Conservation (phyloP, 30 jellyfish, hydroid and myxozoan genomes). For the Hydractinia echinata region DNA sequence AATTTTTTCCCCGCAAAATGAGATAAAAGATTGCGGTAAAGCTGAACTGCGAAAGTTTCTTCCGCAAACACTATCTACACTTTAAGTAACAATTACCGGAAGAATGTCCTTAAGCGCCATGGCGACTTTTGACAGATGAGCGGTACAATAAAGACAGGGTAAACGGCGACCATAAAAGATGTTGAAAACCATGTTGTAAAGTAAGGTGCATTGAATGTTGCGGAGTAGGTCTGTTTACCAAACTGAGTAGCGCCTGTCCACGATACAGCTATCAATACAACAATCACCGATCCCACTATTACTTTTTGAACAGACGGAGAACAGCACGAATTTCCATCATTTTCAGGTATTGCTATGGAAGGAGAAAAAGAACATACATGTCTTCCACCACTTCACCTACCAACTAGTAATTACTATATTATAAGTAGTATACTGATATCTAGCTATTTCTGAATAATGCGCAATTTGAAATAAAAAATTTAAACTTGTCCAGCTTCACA, state of each 20-base stretch:
- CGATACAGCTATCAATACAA: constrained; percentile 64
- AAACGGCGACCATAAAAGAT: constrained; percentile 51
- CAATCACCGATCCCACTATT: constrained; percentile 51
- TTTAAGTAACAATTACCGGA: constrained; percentile 31
- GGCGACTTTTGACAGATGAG: constrained; percentile 64
- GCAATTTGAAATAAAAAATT: too few species aligned
- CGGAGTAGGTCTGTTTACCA: constrained; percentile 63
- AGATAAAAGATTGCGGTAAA: too few species aligned
- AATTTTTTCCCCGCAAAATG: too few species aligned
- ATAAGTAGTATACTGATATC: too few species aligned
- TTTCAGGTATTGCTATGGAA: too few species aligned
- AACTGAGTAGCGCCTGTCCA: constrained; percentile 81
- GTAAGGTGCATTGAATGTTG: constrained; percentile 65
- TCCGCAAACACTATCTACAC: too few species aligned
- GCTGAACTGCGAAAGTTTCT: too few species aligned
- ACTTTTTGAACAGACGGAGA: not conserved
- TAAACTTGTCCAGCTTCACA: too few species aligned
- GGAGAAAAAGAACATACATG: too few species aligned
- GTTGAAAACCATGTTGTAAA: constrained; percentile 88
- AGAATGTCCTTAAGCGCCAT: constrained; percentile 55
- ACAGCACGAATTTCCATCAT: not conserved
- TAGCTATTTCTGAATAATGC: too few species aligned
- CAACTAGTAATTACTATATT: too few species aligned
- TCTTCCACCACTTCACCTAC: too few species aligned
- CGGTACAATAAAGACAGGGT: constrained; percentile 67